Evolutionary conservation across 2,888 invertebrate genomes (phyloP), one percentile per base, ranked within the genome.

Genomic region (Leptogaster cylindrica): DNA sequence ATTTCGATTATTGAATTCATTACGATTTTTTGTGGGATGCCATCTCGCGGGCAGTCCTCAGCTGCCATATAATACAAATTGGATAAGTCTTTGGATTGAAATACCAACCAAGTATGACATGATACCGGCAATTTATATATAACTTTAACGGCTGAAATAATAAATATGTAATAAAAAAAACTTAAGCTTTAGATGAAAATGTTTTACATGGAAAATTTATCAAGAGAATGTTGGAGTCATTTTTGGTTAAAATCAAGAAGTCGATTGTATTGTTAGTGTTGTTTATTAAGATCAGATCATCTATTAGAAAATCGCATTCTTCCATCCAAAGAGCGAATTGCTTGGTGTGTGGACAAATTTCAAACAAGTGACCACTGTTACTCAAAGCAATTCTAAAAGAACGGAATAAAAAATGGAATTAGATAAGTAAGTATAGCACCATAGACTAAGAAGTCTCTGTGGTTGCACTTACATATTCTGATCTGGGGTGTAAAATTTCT

Each of bases 1-100:
- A 80, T 79, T 73, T 81, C 82, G 0, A 78, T 77, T 0, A 81
- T 76, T 25, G 77, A 71, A 71, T 77, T 76, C 77, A 81, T 78
- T 74, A 79, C 78, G 65, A 81, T 76, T 67, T 75, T 75, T 12
- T 77, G 73, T 1, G 79, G 77, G 2, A 76, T 55, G 20, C 72
- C 71, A 2, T 70, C 64, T 0, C 51, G 63, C 63, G 75, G 75
- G 1, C 65, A 27, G 12, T 75, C 68, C 28, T 75, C 74, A 1
- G 77, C 74, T 2, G 74, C 73, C 46, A 81, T 68, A 68, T 79
- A 81, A 65, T 81, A 81, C 10, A 81, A 72, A 73, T 81, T 81
- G 6, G 79, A 76, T 0, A 79, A 76, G 66, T 76, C 73, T 66
- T 79, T 80, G 1, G 79, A 76, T 70, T 81, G 81, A 3, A 75